A percentile compares a stretch with the other conserved stretches of the same genome.
These are phyloP conservation scores for Megaustenia siamemsis DNA, from an alignment of 2,888 invertebrate genomes.

Conservation along the genomic window DNA sequence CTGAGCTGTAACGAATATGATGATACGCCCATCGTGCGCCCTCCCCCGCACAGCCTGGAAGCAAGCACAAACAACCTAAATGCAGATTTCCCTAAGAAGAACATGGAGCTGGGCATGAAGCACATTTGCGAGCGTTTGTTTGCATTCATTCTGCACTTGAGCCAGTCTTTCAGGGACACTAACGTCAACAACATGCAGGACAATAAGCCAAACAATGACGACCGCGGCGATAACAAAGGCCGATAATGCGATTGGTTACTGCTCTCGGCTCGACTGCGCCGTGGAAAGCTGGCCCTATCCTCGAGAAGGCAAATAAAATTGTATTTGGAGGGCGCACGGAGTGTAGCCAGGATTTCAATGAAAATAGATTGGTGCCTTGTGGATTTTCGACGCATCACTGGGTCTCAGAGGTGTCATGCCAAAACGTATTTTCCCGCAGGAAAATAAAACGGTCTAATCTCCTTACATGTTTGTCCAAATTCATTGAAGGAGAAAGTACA, in stretches of 20 bases:
- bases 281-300: background rate
- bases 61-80: background rate
- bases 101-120: constrained; percentile 6
- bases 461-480: constrained; percentile 12
- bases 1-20: constrained; percentile 22
- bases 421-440: background rate
- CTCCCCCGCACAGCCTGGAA: background rate
- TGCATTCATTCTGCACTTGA: constrained; percentile 4
- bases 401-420: constrained; percentile 40
- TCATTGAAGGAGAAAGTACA: constrained; percentile 40
- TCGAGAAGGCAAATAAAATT: background rate
- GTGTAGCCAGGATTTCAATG: constrained; percentile 31
- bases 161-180: background rate
- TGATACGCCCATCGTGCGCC: background rate
- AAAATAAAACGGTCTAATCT: constrained; percentile 32
- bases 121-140: constrained; percentile 18
- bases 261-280: background rate
- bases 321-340: background rate
- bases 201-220: constrained; percentile 9
- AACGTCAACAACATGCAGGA: background rate
- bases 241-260: constrained; percentile 44
- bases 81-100: background rate
- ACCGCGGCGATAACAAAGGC: constrained; percentile 26
- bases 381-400: constrained; percentile 33
- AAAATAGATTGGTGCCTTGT: constrained; percentile 44